Conservation (phyloP, 2,113 vertebrate species). For the Gnathonemus echidnorhynchus region DNA sequence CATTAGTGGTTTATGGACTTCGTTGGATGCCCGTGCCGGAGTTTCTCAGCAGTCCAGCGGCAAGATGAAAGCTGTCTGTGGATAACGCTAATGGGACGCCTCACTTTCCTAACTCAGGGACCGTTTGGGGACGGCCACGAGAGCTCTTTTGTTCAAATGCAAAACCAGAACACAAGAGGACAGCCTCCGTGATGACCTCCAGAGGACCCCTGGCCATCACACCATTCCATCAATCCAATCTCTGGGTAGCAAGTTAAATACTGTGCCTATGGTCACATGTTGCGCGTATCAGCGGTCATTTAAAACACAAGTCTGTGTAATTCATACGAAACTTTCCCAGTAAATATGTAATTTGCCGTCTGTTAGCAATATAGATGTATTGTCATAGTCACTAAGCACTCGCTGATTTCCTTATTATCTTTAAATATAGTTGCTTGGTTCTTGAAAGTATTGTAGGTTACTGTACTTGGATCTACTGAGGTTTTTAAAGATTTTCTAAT, state of each 20-base stretch:
- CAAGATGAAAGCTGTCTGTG: slow-evolving; percentile 21
- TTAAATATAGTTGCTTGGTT: background rate
- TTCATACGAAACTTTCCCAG: background rate
- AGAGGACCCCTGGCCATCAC: background rate
- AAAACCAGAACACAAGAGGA: background rate
- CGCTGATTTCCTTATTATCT: background rate
- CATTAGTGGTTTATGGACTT: slow-evolving; percentile 32
- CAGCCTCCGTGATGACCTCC: background rate
- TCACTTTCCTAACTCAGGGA: slow-evolving; percentile 21
- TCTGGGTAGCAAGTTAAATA: background rate
- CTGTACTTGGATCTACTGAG: background rate
- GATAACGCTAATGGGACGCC: slow-evolving; percentile 22
- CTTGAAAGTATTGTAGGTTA: background rate
- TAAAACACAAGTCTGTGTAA: background rate
- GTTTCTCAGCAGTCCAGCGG: slow-evolving; percentile 20
- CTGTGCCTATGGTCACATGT: background rate
- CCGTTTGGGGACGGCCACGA: background rate
- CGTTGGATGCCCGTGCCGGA: background rate
- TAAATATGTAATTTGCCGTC: background rate
- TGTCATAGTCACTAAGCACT: background rate
- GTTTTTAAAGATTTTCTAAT: background rate
- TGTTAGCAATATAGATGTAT: background rate
- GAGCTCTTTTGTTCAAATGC: background rate
- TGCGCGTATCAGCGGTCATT: background rate
- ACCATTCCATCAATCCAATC: background rate